phyloP scores from a whole-genome alignment of 2,113 vertebrate genomes.

The Kryptolebias marmoratus region DNA sequence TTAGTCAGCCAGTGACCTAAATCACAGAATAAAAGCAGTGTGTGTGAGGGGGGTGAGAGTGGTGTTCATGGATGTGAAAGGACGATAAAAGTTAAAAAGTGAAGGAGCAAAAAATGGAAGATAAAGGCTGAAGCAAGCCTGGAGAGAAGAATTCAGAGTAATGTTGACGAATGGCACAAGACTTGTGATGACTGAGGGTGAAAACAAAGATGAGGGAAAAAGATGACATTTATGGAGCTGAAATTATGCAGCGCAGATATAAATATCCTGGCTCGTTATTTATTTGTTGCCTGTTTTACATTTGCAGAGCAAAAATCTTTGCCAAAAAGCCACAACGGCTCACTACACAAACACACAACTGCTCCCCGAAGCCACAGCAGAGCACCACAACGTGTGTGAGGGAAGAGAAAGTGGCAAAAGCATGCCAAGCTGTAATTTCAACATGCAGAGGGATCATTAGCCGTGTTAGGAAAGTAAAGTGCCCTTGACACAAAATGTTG shows the following conservation, averaged over 20 bases:
- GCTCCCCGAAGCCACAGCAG: slow-evolving; percentile 34
- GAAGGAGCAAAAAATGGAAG: slow-evolving; percentile 5
- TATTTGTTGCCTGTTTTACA: slow-evolving; percentile 55
- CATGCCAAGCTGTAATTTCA: slow-evolving; percentile 28
- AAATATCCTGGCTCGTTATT: slow-evolving; percentile 73
- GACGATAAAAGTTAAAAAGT: slow-evolving; percentile 18
- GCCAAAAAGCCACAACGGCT: slow-evolving; percentile 12
- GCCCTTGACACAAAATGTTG: slow-evolving; percentile 26
- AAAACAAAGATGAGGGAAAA: slow-evolving; percentile 21
- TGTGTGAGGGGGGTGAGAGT: slow-evolving; percentile 9
- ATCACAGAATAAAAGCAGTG: slow-evolving; percentile 71
- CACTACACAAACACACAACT: slow-evolving; percentile 29
- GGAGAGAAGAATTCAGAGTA: neutral
- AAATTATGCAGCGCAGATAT: slow-evolving; percentile 69
- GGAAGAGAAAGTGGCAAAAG: slow-evolving; percentile 23
- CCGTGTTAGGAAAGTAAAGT: slow-evolving; percentile 12
- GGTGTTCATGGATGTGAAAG: slow-evolving; percentile 3
- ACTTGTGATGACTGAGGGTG: neutral
- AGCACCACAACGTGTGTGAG: slow-evolving; percentile 30
- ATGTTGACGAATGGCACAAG: neutral
- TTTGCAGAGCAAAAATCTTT: slow-evolving; percentile 52
- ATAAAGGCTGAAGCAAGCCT: neutral
- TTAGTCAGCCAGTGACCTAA: slow-evolving; percentile 81
- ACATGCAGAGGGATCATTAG: slow-evolving; percentile 24
- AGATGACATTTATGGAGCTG: slow-evolving; percentile 60